Evolutionary conservation across 2,113 vertebrate species (phyloP).

Genomic region (Paracanthobrama guichenoti): DNA sequence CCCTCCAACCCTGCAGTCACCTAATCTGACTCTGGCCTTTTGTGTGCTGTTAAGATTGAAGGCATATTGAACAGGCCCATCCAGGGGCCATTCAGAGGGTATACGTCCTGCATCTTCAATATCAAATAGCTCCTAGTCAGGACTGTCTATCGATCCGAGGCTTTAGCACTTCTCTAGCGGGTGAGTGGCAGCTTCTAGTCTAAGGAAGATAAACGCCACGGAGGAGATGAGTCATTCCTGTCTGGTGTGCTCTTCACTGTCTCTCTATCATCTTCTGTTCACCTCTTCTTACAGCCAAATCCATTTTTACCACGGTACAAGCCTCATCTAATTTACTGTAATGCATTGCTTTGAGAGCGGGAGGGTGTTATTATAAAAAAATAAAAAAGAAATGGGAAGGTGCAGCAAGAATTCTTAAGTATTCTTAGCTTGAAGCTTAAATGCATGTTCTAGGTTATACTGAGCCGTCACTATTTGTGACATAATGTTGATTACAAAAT

Average conservation of each 20-base stretch:
- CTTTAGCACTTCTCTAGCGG: constrained; percentile 40
- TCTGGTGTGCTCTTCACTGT: constrained; percentile 41
- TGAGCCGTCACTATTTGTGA: neutral
- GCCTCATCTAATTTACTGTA: constrained; percentile 50
- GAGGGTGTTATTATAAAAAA: constrained; percentile 36
- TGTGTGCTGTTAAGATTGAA: constrained; percentile 46
- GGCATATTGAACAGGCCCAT: constrained; percentile 48
- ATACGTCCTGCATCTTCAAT: constrained; percentile 58
- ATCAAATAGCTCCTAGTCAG: constrained; percentile 55
- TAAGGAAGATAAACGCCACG: constrained; percentile 50
- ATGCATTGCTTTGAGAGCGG: constrained; percentile 42
- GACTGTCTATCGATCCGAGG: constrained; percentile 54
- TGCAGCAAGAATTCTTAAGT: constrained; percentile 41
- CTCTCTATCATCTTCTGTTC: constrained; percentile 19
- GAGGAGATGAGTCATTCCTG: constrained; percentile 58
- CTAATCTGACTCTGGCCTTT: constrained; percentile 51
- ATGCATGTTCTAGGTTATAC: neutral
- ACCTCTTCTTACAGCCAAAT: constrained; percentile 13
- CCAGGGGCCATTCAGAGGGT: constrained; percentile 51
- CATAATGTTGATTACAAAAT: neutral
- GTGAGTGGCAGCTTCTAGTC: constrained; percentile 41
- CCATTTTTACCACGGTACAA: constrained; percentile 39
- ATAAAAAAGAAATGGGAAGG: constrained; percentile 15
- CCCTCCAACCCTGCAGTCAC: constrained; percentile 23
- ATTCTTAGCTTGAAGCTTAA: neutral